phyloP scores from a whole-genome alignment of 2,888 invertebrate species.

The Nemotelus nigrinus region DNA sequence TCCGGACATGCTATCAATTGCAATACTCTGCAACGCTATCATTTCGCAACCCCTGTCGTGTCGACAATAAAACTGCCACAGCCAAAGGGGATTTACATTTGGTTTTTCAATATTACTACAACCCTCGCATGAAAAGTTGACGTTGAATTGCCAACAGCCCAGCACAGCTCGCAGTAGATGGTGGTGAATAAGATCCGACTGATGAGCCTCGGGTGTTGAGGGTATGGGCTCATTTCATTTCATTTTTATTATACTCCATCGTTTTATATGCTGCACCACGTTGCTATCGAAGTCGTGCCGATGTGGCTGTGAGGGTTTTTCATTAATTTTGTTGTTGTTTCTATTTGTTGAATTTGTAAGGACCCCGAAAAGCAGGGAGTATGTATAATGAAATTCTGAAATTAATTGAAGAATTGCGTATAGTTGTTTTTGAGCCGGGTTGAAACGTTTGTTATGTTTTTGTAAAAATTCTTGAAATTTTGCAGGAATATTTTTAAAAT shows the following conservation, averaged over 20 bases:
- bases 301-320: slow-evolving; percentile 1
- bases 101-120: slow-evolving; percentile 32
- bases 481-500: too few relatives aligned
- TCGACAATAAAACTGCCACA: slow-evolving; percentile 31
- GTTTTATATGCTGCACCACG: neutral
- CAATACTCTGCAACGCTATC: slow-evolving; percentile 28
- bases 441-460: neutral
- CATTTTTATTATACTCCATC: slow-evolving; percentile 30
- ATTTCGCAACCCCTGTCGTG: slow-evolving; percentile 18
- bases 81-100: slow-evolving; percentile 40
- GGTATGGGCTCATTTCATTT: slow-evolving; percentile 35
- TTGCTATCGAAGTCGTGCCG: neutral
- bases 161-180: neutral
- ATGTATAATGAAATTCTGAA: slow-evolving; percentile 37
- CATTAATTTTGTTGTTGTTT: neutral
- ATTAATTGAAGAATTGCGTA: slow-evolving; percentile 28
- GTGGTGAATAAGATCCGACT: neutral
- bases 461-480: too few relatives aligned
- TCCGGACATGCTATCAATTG: slow-evolving; percentile 44
- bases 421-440: neutral
- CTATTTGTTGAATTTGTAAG: slow-evolving; percentile 9
- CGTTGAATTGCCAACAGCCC: neutral
- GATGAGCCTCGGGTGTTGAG: neutral
- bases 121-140: slow-evolving; percentile 10
- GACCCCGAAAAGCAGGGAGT: neutral